Evolutionary conservation across 1,140 invertebrate species (phyloP), one percentile per base, ranked within the genome.

Genomic region (Aplysia californica): DNA sequence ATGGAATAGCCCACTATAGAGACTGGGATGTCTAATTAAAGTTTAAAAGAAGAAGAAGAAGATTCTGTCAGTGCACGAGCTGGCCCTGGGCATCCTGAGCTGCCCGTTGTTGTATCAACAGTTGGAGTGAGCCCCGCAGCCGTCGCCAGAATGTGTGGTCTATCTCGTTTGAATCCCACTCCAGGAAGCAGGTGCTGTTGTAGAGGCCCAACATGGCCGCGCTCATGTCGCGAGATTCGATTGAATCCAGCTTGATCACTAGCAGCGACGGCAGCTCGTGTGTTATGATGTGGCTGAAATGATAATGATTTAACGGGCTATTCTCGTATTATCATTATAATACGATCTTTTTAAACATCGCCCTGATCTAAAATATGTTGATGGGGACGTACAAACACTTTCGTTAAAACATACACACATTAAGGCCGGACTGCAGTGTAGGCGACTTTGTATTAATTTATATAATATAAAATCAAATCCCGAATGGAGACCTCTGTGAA

Each of bases 191-290:
- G 23, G 35, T 39, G 15, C 38, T 41, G 23, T 68, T 68, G 23
- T 68, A 44, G 2, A 68, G 66, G 21, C 38, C 66, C 1, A 23
- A 6, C 66, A 68, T 44, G 36, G 66, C 38, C 1, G 66, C 20
- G 15, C 39, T 39, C 66, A 68, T 68, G 26, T 68, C 66, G 29
- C 66, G 66, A 44, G 38, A 23, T 29, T 68, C 39, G 50, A 68
- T 44, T 26, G 39, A 6, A 29, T 68, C 66, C 66, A 68, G 35
- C 20, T 36, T 23, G 21, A 68, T 44, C 3, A 68, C 66, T 1
- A 68, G 26, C 39, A 68, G n/a, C 1, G 66, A 68, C 2, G 66
- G 66, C 21, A 68, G 39, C 10, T 68, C 66, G 23, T 68, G 66
- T n/a, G 66, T 68, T 15, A 68, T 68, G 15, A 68, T 20, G 20